Base-by-base conservation (phyloP, 2,888 invertebrate species). In the Drepana falcataria region DNA sequence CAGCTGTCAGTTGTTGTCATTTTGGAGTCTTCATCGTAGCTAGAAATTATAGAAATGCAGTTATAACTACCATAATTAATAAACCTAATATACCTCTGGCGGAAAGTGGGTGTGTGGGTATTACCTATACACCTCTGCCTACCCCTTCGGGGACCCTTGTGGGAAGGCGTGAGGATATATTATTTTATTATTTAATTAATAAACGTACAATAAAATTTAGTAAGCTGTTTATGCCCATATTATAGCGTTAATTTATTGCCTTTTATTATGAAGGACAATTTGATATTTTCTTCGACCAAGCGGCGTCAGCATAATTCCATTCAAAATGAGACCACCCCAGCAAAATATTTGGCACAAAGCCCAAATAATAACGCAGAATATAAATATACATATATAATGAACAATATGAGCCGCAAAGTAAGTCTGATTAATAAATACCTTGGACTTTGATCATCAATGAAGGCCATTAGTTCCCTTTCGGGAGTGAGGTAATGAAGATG, bases 401-500 rank as follows among this genome's bases (percentile, higher is more conserved):
- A 21, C 21, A 21, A 1, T 1, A 21, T 21, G 21, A 21, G 21
- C 21, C 21, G 21, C 21, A 21, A 21, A 21, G 21, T 21, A 21
- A 21, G 21, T 21, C 21, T 21, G 21, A 21, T 21, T 1, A 21
- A 21, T 21, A 0, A 21, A 5, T 37, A 92, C 92, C 92, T 89
- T 37, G 92, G 92, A 66, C 92, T 92, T 66, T 94, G 93, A 63
- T 95, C 95, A 79, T 96, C 96, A 61, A 96, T 95, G 68, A 95
- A 95, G 37, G 94, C 94, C 92, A 95, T 93, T 64, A 94, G 88
- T 75, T 96, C 95, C 59, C 94, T 93, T 75, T 96, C 95, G 0
- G 96, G 96, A 49, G 96, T 96, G 52, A 96, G 84, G 75, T 95
- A 96, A 77, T 96, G 96, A 62, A 96, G 91, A 83, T 97, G 97